Conservation (phyloP, 2,113 vertebrate species). For the Antidorcas marsupialis region DNA sequence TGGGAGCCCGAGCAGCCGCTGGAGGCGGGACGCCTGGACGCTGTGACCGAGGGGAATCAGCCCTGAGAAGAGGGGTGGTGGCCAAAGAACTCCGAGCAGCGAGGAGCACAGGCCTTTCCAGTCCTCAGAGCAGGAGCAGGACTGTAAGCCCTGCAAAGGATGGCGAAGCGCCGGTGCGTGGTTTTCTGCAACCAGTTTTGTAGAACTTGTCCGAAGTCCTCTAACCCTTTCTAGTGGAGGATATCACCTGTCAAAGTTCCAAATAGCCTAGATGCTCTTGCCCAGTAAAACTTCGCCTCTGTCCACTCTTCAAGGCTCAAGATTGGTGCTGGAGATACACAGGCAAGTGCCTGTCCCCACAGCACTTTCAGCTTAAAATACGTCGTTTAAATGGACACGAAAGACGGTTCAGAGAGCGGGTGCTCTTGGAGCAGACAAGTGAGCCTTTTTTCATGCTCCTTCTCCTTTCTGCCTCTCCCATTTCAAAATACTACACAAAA, state of each 20-base stretch:
- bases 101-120: constrained; percentile 86
- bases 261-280: constrained; percentile 87
- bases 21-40: background rate
- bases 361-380: constrained; percentile 94
- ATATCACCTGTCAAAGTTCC: constrained; percentile 89
- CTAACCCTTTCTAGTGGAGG: constrained; percentile 84
- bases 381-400: constrained; percentile 80
- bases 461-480: background rate
- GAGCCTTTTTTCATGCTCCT: background rate
- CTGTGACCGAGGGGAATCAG: background rate
- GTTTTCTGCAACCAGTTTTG: constrained; percentile 92
- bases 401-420: background rate
- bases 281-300: constrained; percentile 83
- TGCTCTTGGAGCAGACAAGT: background rate
- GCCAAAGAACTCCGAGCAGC: too few relatives aligned
- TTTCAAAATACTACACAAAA: background rate
- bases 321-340: constrained; percentile 91
- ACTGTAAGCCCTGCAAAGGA: constrained; percentile 91
- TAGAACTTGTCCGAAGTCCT: constrained; percentile 76
- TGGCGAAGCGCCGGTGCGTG: constrained; percentile 93
- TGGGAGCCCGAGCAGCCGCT: background rate
- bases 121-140: constrained; percentile 92
- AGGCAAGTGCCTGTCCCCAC: constrained; percentile 91
- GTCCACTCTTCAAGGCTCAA: constrained; percentile 90
- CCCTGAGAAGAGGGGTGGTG: too few relatives aligned